Conservation (phyloP, 2,888 invertebrate species). For the Saturnia pavonia region DNA sequence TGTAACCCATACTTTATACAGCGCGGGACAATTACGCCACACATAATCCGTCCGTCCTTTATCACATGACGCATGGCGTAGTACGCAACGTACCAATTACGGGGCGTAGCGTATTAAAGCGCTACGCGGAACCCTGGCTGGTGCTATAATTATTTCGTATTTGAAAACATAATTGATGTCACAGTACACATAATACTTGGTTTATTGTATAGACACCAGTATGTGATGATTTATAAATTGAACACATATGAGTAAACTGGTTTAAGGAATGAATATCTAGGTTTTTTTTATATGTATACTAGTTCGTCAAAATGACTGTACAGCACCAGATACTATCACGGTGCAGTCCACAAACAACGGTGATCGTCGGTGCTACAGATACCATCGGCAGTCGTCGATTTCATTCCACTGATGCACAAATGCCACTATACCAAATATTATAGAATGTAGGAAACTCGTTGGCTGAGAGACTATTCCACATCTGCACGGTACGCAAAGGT, state of each 20-base stretch:
- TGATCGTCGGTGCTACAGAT: too few species aligned
- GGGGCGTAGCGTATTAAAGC: constrained; percentile 1
- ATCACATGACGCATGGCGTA: constrained; percentile 47
- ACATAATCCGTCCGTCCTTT: constrained; percentile 35
- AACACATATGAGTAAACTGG: not conserved
- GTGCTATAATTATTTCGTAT: not conserved
- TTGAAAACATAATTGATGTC: constrained; percentile 8
- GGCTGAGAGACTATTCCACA: too few species aligned
- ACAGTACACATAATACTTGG: constrained; percentile 7
- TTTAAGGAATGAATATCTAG: not conserved
- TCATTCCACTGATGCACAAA: too few species aligned
- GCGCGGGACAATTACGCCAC: constrained; percentile 21
- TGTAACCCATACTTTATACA: constrained; percentile 34
- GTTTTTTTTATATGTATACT: not conserved
- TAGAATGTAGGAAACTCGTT: too few species aligned
- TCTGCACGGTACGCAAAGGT: too few species aligned
- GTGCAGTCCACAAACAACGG: too few species aligned
- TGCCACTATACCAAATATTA: too few species aligned
- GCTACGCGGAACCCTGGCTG: not conserved
- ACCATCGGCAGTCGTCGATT: too few species aligned
- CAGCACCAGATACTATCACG: too few species aligned
- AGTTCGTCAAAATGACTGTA: too few species aligned
- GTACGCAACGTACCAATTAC: constrained; percentile 30
- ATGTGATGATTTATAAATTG: not conserved
- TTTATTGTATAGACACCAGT: not conserved